phyloP scores from a whole-genome alignment of 2,888 invertebrate genomes.

The Troglohyphantes excavatus region DNA sequence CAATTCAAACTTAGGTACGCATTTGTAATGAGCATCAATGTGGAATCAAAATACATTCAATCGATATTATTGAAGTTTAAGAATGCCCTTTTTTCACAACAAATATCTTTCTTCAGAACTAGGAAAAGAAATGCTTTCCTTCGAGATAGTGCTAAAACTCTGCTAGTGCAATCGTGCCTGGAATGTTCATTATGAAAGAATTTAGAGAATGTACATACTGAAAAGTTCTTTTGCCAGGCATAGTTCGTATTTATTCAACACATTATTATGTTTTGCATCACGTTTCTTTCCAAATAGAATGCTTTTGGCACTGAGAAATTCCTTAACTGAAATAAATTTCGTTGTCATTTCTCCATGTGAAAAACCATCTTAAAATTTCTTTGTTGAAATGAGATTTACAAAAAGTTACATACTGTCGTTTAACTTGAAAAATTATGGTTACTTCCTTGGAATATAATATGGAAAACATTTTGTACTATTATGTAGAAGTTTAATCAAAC shows the following conservation, averaged over 20 bases:
- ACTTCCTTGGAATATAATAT: no score
- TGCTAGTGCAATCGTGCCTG: neutral
- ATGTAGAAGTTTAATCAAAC: no score
- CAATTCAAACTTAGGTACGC: no score
- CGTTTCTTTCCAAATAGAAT: neutral
- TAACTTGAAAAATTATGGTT: no score
- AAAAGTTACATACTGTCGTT: no score
- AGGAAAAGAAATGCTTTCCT: no score
- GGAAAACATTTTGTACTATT: no score
- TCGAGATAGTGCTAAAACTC: neutral
- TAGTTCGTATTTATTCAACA: neutral
- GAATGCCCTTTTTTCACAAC: neutral
- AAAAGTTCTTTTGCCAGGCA: neutral
- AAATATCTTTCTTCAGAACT: neutral
- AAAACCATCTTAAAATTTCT: no score
- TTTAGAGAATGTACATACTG: slow-evolving; percentile 18
- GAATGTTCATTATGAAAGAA: slow-evolving; percentile 61
- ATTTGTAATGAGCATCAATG: no score
- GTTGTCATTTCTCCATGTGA: neutral
- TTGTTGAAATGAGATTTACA: no score
- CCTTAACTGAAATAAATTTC: neutral
- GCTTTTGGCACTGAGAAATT: neutral
- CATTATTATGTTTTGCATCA: slow-evolving; percentile 3
- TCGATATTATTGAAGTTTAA: neutral
- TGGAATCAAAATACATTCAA: no score